Base-by-base conservation (phyloP, 2,888 invertebrate genomes). In the Eubasilissa splendida region DNA sequence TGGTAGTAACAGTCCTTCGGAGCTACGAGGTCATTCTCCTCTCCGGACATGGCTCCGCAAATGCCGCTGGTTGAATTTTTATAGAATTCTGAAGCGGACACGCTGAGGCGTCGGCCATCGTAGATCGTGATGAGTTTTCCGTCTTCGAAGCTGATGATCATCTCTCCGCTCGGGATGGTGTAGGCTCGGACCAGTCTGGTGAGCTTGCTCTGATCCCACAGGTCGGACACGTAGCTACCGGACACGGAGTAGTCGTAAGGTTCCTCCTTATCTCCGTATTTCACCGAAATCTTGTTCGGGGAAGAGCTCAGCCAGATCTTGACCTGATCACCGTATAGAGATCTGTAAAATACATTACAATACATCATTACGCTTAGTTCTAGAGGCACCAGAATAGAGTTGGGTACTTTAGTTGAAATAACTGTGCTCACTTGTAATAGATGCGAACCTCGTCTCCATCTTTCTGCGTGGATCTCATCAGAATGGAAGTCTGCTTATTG, bases 31-130 rank as follows among this genome's bases (percentile, higher is more conserved):
- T 92, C 91, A 66, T 87, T 86, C n/a, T 87, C 84, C 65, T 93
- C 91, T 11, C 92, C 91, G 83, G 90, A 92, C 90, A 91, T 93
- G 84, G 90, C 90, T 10, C 95, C 95, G 85, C 94, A 95, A 60
- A 95, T 89, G 82, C 95, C 95, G 80, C 91, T 89, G 52, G 92
- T 88, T 63, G 88, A 86, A 80, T 88, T 88, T 58, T 89, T 88
- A 85, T 90, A 90, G 76, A 87, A 85, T 58, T 87, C 85, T 80
- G 86, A 84, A 8, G 85, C 85, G 60, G 87, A 86, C 42, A 91
- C 84, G 2, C 91, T 89, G n/a, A 90, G 85, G 11, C 89, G 88
- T 76, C 86, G 79, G 53, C 92, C 92, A 84, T 92, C 91, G 85
- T 87, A 91, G 63, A 87, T 85, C 7, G 91, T 78, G 68, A 88